phyloP scores from a whole-genome alignment of 1,140 invertebrate species.

The Megathymus violae region DNA sequence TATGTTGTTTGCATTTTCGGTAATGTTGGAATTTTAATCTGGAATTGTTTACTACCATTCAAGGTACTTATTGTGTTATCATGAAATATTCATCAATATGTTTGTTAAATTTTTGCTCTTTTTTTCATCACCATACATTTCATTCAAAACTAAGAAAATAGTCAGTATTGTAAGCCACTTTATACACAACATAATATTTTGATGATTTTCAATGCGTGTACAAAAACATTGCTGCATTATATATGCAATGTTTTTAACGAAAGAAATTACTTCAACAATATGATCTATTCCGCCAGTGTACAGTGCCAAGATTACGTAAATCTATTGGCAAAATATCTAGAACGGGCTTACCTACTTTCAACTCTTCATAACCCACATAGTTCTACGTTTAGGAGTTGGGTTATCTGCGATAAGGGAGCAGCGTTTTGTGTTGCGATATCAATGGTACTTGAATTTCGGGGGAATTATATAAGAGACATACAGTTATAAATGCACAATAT shows the following conservation, averaged over 20 bases:
- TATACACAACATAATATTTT: too few species aligned
- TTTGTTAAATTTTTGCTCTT: too few species aligned
- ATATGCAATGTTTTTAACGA: conserved; percentile 4
- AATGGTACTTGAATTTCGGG: background rate
- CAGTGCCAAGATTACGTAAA: conserved; percentile 23
- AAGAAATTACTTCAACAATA: background rate
- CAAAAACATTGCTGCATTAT: background rate
- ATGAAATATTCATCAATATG: background rate
- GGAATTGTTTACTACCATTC: background rate
- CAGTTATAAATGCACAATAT: too few species aligned
- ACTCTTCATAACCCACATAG: conserved; percentile 25
- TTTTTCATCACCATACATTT: too few species aligned
- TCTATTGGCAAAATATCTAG: conserved; percentile 23
- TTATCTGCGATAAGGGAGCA: conserved; percentile 31
- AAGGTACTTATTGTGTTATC: background rate
- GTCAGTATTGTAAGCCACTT: too few species aligned
- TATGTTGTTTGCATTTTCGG: conserved; percentile 17
- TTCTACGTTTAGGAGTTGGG: conserved; percentile 9
- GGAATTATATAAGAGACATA: too few species aligned
- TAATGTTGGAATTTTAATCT: conserved; percentile 3
- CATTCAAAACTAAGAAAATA: too few species aligned
- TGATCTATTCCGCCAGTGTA: conserved; percentile 17
- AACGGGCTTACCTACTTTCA: conserved; percentile 19
- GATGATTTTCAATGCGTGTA: too few species aligned
- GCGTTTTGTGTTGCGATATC: conserved; percentile 6